Evolutionary conservation across 2,797 vertebrate species (phyloP), one percentile per base, ranked within the genome.

Genomic region (Threskiornis aethiopicus): DNA sequence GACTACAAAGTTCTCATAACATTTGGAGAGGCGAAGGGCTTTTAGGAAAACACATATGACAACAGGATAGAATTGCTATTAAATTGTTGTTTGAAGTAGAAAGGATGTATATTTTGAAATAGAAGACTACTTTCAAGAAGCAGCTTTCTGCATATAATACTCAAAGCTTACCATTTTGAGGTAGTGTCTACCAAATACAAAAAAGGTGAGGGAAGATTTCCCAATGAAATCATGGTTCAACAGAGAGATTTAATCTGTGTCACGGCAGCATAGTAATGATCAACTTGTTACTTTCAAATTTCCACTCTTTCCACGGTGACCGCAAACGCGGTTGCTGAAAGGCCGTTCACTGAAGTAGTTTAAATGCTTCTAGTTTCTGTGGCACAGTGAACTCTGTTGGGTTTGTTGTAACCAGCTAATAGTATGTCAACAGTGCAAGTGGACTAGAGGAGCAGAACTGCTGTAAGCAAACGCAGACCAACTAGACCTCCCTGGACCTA

Each of bases 321-420:
- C 13, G 47, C 87, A 91, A 81, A 85, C 20, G 37, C 51, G 69
- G 39, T 77, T 86, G 51, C 62, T 92, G 85, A 93, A 35, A 29
- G 39, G 75, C 76, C 47, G 31, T 90, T 97, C 47, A 69, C 84
- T 64, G 12, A 59, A 92, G 65, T 82, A 87, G 82, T 90, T 96
- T 87, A 90, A 86, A 84, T 89, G 66, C 78, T 83, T 89, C 61
- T 37, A 39, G 57, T 96, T 90, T 80, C 49, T 59, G 46, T 91
- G 75, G 81, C 8, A 4, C 11, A 15, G n/a, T 82, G 49, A 77
- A 82, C 85, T 87, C 51, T 81, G 33, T 70, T 78, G 8, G 31
- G 77, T 58, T 96, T 95, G 67, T 84, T 94, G 58, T 91, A 88
- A 87, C 54, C 18, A 58, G 25, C 54, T 83, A 64, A 69, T 94